Evolutionary conservation across 2,113 vertebrate genomes (phyloP).

Genomic region (Spheniscus mendiculus): DNA sequence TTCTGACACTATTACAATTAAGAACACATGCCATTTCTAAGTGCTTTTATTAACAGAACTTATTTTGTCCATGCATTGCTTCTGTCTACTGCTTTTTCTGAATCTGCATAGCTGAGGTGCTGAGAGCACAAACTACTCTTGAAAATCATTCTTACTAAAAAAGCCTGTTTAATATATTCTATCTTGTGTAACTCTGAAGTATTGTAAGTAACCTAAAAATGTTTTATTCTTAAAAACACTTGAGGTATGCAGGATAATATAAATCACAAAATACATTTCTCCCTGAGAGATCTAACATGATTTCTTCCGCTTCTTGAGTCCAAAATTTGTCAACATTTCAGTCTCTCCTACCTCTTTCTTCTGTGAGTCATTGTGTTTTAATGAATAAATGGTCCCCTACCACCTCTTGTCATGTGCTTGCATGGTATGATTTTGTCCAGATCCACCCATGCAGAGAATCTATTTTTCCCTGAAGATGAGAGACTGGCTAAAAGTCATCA

Average conservation of each 20-base stretch:
- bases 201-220: neutral
- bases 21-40: neutral
- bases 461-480: neutral
- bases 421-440: neutral
- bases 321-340: neutral
- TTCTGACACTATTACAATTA: neutral
- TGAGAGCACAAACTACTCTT: neutral
- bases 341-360: neutral
- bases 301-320: neutral
- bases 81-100: neutral
- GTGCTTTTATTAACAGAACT: neutral
- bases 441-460: neutral
- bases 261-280: neutral
- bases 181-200: neutral
- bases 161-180: neutral
- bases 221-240: neutral
- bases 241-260: neutral
- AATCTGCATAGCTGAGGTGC: neutral
- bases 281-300: neutral
- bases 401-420: neutral
- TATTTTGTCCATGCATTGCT: neutral
- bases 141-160: neutral
- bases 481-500: neutral
- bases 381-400: neutral
- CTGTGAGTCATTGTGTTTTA: neutral